A percentile compares a stretch with the other conserved stretches of the same genome.
Evolutionary conservation across 2,888 invertebrate genomes (phyloP).

Genomic region (Synergus japonicus): DNA sequence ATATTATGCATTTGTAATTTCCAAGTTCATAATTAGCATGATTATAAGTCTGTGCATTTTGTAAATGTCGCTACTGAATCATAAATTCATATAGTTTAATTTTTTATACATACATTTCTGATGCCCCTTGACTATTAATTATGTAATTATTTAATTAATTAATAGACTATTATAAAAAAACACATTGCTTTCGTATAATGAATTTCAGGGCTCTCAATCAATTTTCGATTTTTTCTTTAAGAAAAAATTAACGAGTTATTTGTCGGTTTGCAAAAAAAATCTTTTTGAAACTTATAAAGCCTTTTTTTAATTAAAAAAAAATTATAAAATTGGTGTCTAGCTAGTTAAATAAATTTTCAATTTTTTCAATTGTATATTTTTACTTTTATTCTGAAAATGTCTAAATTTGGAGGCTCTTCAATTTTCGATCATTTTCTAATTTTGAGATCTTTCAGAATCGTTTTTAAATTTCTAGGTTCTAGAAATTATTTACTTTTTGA

Average conservation of each 20-base stretch:
- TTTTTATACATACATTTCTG: constrained; percentile 16
- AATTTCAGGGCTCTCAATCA: constrained; percentile 29
- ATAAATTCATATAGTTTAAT: background rate
- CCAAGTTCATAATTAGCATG: background rate
- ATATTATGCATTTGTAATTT: background rate
- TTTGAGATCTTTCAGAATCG: background rate
- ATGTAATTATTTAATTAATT: background rate
- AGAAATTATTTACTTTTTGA: too few relatives aligned
- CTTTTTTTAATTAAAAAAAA: background rate
- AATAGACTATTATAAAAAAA: background rate
- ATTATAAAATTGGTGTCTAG: too few relatives aligned
- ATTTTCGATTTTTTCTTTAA: background rate
- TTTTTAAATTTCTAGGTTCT: too few relatives aligned
- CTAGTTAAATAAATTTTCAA: too few relatives aligned
- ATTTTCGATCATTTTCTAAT: background rate
- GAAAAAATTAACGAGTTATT: background rate
- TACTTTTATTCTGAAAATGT: too few relatives aligned
- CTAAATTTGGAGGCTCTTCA: background rate
- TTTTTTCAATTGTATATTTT: too few relatives aligned
- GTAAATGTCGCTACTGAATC: background rate
- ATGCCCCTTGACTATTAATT: background rate
- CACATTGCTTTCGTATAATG: background rate
- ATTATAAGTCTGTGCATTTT: constrained; percentile 20
- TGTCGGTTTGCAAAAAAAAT: background rate
- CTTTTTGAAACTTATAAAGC: background rate